Evolutionary conservation across 2,888 invertebrate genomes (phyloP).

Genomic region (Pogonocherus hispidulus): DNA sequence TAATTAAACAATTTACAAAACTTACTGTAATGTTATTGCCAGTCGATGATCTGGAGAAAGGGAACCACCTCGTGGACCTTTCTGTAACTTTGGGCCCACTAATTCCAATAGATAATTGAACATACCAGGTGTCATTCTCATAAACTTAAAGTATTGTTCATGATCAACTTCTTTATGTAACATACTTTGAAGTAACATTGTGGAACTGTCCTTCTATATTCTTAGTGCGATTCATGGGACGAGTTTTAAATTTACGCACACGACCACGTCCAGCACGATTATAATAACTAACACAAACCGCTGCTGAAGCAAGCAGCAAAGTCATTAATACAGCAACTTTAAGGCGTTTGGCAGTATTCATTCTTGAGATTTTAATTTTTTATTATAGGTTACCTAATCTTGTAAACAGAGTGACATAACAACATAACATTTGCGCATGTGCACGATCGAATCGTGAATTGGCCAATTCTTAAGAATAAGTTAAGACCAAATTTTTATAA

Average conservation of each 20-base stretch:
- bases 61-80: neutral
- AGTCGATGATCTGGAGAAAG: constrained; percentile 12
- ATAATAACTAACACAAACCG: neutral
- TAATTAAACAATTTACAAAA: neutral
- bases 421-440: no score
- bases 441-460: no score
- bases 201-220: neutral
- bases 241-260: constrained; percentile 1
- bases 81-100: neutral
- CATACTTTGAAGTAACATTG: neutral
- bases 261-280: neutral
- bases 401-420: no score
- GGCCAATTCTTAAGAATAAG: no score
- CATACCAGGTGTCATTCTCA: constrained; percentile 2
- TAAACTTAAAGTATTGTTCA: constrained; percentile 6
- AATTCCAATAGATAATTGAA: neutral
- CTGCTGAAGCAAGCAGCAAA: no score
- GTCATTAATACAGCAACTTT: no score
- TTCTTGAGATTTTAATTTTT: no score
- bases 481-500: no score
- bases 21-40: constrained; percentile 19
- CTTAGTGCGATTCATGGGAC: constrained; percentile 5
- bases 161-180: neutral
- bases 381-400: no score
- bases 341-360: no score